Base-by-base conservation (phyloP, 2,888 invertebrate genomes). In the Melanargia galathea region DNA sequence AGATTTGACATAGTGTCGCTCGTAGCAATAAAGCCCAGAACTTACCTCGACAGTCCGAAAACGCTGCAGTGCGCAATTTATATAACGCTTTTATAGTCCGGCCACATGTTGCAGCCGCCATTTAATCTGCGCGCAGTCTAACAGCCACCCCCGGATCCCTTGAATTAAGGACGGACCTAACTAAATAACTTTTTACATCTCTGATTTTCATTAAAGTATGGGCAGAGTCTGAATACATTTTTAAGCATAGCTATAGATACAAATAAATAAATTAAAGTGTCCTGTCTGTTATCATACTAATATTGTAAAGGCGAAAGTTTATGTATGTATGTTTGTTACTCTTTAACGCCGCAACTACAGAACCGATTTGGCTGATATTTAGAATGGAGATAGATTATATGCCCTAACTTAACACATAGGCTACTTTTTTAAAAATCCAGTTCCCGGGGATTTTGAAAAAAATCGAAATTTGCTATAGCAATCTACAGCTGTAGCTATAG, bases 21-120 rank as follows among this genome's bases (percentile, higher is more conserved):
- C 30, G 30, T 7, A 56, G 18, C 56, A 57, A 57, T 57, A 57
- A 57, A 57, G 30, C 57, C 57, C 56, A 33, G 33, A 57, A 46
- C 57, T 58, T 65, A 65, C 62, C 49, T 60, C 49, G 57, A 24
- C 48, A 60, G 64, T 51, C 57, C 58, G 40, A 62, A 58, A 66
- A 60, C 60, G 66, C 70, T 72, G 71, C 70, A 72, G 65, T 72
- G 71, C 69, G 71, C 70, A 70, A 69, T 72, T 70, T 70, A 70
- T 70, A 66, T 67, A 72, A 72, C 68, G 67, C 65, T 70, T 72
- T 69, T 69, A 70, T 66, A 52, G 64, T 63, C 63, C 51, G 20
- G 49, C 70, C 69, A 70, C 68, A 72, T 70, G 69, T 69, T 68
- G 65, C 70, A 69, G 45, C 30, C 30, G 65, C 61, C 45, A 33